Conservation (phyloP, 2,113 vertebrate genomes). For the Todiramphus chloris region DNA sequence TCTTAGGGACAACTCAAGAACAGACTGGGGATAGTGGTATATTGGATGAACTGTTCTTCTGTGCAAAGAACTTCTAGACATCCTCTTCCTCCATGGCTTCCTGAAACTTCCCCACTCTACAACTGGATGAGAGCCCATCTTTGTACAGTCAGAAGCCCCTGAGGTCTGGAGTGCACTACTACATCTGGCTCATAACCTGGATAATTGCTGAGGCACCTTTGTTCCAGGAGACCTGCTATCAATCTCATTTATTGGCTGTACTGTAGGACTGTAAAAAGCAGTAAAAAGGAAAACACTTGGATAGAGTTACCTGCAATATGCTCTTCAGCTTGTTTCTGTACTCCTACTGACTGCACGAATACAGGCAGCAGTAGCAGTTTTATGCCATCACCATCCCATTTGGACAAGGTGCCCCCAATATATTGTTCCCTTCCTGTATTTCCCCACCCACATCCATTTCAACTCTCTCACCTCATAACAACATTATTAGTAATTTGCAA, state of each 20-base stretch:
- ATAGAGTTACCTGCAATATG: background rate
- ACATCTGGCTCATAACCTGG: background rate
- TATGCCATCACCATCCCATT: background rate
- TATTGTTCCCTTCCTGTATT: background rate
- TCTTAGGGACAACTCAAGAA: rapidly evolving
- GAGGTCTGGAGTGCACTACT: background rate
- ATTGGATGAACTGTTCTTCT: background rate
- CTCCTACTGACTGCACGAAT: background rate
- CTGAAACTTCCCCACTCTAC: background rate
- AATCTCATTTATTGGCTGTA: background rate
- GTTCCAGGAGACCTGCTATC: background rate
- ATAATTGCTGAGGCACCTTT: background rate
- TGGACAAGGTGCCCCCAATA: background rate
- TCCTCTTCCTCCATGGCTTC: background rate
- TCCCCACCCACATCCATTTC: background rate
- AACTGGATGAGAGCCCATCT: background rate
- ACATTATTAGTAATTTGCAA: background rate
- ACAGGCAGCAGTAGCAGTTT: background rate
- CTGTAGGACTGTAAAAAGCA: background rate
- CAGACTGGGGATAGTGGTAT: rapidly evolving
- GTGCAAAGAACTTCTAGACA: background rate
- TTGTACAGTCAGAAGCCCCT: background rate
- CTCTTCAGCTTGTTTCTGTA: background rate
- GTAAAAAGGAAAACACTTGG: background rate
- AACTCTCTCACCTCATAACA: background rate